Base-by-base conservation (phyloP, 2,797 vertebrate species). In the Eleutherodactylus coqui region DNA sequence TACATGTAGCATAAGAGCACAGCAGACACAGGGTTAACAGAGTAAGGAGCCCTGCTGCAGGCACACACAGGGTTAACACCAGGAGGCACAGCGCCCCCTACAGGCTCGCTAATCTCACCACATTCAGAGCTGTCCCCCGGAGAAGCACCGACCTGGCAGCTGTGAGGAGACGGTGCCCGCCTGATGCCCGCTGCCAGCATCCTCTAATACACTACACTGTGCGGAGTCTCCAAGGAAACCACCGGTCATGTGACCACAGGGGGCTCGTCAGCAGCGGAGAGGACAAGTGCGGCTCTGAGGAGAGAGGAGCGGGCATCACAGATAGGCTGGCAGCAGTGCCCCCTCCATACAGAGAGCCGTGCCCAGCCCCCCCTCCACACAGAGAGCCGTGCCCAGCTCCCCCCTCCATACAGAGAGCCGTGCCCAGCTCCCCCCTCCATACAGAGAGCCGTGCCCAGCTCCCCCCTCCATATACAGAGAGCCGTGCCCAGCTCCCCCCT, bases 151-250 rank as follows among this genome's bases (percentile, higher is more conserved):
- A 93, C 91, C 91, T 91, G 88, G 53, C 88, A 75, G 81, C 91
- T 82, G 87, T 87, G 89, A 24, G 93, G 91, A 92, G 94, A 91
- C 89, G 92, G 90, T 88, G 75, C 91, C 88, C 92, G 91, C 92
- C 90, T 93, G 47, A 10, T 24, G n/a, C n/a, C 53, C 9, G 92
- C 91, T 93, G 92, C 91, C 89, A 94, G 94, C 94, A 94, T 95
- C 94, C 95, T 92, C 6, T 27, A 91, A 93, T 90, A 93, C 93
- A 92, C 92, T 91, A 92, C 90, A 92, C 92, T n/a, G 7, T 90
- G 95, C 93, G 92, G 91, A 92, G 95, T 96, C 96, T 94, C 96
- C 94, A 95, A 93, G 96, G 95, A 94, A 96, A 97, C 96, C 92
- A 45, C 88, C 72, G 29, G 90, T 93, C 95, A 95, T 92, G 82